phyloP scores from a whole-genome alignment of 2,888 invertebrate species.

The Thysanoteuthis rhombus region DNA sequence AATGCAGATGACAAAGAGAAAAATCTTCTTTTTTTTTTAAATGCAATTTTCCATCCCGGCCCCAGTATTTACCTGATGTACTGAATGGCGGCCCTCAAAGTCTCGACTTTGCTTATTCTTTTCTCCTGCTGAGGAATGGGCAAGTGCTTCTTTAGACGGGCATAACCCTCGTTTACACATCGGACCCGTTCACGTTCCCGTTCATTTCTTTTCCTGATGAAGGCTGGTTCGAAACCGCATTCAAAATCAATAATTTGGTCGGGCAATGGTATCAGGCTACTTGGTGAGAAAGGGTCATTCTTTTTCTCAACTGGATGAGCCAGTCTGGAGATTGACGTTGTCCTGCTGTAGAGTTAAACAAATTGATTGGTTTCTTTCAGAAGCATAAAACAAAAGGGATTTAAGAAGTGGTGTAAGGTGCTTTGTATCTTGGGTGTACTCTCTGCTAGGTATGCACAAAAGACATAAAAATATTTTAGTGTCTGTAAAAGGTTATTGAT shows the following conservation, averaged over 20 bases:
- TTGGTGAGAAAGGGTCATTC: slow-evolving; percentile 59
- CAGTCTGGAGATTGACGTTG: slow-evolving; percentile 41
- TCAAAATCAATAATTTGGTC: slow-evolving; percentile 46
- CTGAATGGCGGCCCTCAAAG: slow-evolving; percentile 62
- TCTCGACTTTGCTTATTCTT: slow-evolving; percentile 66
- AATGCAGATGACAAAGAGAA: no score
- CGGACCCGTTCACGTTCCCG: slow-evolving; percentile 65
- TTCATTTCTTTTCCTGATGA: slow-evolving; percentile 65
- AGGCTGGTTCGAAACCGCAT: slow-evolving; percentile 54
- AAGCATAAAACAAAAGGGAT: no score
- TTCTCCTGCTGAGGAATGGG: slow-evolving; percentile 64
- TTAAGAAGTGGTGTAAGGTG: no score
- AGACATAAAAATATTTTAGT: no score
- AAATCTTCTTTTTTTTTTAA: no score
- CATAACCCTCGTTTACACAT: slow-evolving; percentile 66
- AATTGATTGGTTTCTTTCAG: slow-evolving; percentile 34
- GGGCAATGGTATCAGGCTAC: slow-evolving; percentile 63
- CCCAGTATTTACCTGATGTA: slow-evolving; percentile 62
- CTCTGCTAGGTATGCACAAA: no score
- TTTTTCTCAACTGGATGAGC: slow-evolving; percentile 36
- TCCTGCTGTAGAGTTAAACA: slow-evolving; percentile 45
- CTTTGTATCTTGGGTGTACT: no score
- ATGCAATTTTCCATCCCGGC: background rate
- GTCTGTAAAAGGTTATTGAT: no score
- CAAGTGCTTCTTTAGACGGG: slow-evolving; percentile 58